phyloP scores from a whole-genome alignment of 1,140 invertebrate genomes.

The Brachionus paranguensis region DNA sequence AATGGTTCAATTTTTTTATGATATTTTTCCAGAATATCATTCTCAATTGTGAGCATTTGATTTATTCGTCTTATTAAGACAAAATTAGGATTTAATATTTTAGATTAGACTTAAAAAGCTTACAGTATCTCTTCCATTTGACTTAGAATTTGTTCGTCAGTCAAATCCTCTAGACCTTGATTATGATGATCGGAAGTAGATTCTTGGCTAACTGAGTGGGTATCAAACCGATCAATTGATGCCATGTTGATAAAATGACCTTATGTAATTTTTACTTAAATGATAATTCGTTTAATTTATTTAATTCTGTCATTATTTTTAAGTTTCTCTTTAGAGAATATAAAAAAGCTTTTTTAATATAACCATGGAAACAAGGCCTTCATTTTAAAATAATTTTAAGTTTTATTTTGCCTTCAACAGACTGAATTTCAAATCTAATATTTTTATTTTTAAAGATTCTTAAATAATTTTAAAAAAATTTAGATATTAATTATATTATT shows the following conservation, averaged over 20 bases:
- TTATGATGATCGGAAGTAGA: constrained; percentile 34
- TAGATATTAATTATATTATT: too few species aligned
- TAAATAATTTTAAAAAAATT: too few species aligned
- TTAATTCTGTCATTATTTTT: neutral
- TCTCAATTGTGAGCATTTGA: constrained; percentile 52
- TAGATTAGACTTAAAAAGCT: constrained; percentile 33
- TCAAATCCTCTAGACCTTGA: constrained; percentile 44
- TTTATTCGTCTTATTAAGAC: constrained; percentile 48
- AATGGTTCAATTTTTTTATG: constrained; percentile 52
- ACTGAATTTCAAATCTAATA: too few species aligned
- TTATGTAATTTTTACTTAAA: neutral
- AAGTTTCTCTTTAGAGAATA: neutral
- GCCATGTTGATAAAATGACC: neutral
- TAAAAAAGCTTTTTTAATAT: neutral
- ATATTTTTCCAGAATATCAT: constrained; percentile 55
- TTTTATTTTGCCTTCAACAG: neutral
- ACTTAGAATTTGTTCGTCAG: constrained; percentile 50
- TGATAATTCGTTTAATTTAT: neutral
- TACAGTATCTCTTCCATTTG: constrained; percentile 51
- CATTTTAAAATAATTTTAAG: neutral
- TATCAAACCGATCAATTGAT: constrained; percentile 30
- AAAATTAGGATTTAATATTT: neutral
- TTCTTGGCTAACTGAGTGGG: constrained; percentile 38
- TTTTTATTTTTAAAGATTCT: too few species aligned
- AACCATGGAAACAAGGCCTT: neutral